These are phyloP conservation scores for Leptonema lineaticorne DNA, from an alignment of 1,140 invertebrate species.

Conservation along the genomic window DNA sequence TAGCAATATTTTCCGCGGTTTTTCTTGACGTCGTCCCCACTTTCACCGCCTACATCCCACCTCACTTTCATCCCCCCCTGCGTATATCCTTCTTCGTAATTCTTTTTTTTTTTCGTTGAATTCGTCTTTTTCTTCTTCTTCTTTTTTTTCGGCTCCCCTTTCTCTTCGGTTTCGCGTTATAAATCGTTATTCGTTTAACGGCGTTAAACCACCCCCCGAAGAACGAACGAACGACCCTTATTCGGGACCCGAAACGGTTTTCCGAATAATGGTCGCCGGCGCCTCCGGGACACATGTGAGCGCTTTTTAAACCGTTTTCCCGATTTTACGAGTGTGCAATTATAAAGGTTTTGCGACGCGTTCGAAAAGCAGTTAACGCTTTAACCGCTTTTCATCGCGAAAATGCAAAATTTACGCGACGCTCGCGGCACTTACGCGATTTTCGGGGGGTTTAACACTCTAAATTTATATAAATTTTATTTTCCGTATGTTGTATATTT, in stretches of 20 bases:
- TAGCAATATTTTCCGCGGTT: not conserved
- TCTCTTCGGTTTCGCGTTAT: constrained; percentile 19
- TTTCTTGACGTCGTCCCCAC: too few species aligned
- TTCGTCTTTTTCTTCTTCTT: too few species aligned
- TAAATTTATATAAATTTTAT: too few species aligned
- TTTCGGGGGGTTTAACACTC: not conserved
- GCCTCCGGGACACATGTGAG: constrained; percentile 9
- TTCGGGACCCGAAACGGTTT: not conserved
- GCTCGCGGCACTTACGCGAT: not conserved
- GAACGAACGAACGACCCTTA: not conserved
- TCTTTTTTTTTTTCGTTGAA: too few species aligned
- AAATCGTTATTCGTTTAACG: constrained; percentile 26
- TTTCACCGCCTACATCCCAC: too few species aligned
- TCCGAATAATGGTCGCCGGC: constrained; percentile 6
- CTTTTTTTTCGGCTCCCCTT: not conserved
- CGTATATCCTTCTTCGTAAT: too few species aligned
- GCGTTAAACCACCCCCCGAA: not conserved
- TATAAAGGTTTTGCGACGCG: constrained; percentile 9
- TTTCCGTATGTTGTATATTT: too few species aligned
- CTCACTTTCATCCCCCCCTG: too few species aligned
- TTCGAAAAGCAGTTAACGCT: constrained; percentile 18
- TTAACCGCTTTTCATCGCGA: constrained; percentile 4
- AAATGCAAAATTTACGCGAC: not conserved
- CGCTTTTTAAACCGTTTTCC: constrained; percentile 12
- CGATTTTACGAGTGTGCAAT: constrained; percentile 18